Evolutionary conservation across 2,113 vertebrate species (phyloP).

Genomic region (Nannobrachium achirus): DNA sequence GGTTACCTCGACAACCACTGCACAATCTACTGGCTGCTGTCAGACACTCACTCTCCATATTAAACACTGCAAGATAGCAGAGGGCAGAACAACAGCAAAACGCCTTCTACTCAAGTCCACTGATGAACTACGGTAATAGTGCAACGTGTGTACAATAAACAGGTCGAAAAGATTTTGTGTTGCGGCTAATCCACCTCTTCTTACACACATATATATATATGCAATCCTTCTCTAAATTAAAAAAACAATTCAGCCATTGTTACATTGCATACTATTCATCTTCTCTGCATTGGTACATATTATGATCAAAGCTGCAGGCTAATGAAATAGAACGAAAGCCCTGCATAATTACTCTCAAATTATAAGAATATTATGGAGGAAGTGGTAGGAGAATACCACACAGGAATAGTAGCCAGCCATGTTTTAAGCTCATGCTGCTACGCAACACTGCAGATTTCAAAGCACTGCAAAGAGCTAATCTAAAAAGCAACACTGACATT

Average conservation of each 20-base stretch:
- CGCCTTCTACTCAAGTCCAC: neutral
- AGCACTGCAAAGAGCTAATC: neutral
- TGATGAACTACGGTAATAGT: neutral
- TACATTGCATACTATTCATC: neutral
- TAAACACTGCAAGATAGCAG: slow-evolving; percentile 16
- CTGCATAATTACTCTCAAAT: slow-evolving; percentile 5
- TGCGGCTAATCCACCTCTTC: too few relatives aligned
- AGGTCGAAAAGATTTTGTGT: neutral
- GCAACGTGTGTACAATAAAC: neutral
- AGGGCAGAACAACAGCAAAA: neutral
- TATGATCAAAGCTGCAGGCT: neutral
- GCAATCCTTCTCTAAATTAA: neutral
- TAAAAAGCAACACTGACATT: neutral
- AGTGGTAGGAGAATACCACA: slow-evolving; percentile 2
- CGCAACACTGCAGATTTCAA: neutral
- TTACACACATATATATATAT: too few relatives aligned
- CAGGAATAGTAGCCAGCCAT: neutral
- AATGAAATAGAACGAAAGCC: neutral
- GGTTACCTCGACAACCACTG: slow-evolving; percentile 5
- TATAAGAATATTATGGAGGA: slow-evolving; percentile 2
- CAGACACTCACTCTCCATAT: slow-evolving; percentile 17
- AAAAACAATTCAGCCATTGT: neutral
- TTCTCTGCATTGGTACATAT: neutral
- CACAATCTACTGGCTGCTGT: slow-evolving; percentile 4
- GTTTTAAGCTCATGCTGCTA: slow-evolving; percentile 12